Evolutionary conservation across 2,797 vertebrate genomes (phyloP).

Genomic region (Cephalopachus bancanus): DNA sequence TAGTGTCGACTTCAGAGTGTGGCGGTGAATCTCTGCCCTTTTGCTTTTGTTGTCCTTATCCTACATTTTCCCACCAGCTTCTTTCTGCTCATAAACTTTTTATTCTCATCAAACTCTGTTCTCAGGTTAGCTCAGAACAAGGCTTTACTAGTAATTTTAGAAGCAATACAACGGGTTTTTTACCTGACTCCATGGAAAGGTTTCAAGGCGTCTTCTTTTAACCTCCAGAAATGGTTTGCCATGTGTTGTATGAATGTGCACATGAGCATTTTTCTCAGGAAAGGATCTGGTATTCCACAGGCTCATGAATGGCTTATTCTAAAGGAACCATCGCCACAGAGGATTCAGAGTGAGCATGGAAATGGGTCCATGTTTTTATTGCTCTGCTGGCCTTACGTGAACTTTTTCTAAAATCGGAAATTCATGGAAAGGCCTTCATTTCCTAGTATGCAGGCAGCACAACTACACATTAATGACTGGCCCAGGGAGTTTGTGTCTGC

Average conservation of each 20-base stretch:
- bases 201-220: not conserved
- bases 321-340: not conserved
- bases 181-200: not conserved
- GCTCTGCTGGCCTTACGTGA: not conserved
- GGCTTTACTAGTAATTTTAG: not conserved
- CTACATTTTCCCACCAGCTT: not conserved
- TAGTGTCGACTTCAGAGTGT: not conserved
- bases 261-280: not conserved
- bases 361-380: not conserved
- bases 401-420: slow-evolving; percentile 21
- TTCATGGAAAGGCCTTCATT: not conserved
- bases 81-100: not conserved
- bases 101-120: not conserved
- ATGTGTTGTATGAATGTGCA: not conserved
- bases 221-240: not conserved
- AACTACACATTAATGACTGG: not conserved
- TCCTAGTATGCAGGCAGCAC: not conserved
- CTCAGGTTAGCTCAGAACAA: not conserved
- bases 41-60: not conserved
- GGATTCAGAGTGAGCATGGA: not conserved
- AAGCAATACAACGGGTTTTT: not conserved
- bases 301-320: not conserved
- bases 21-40: not conserved
- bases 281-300: not conserved
- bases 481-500: not conserved